These are phyloP conservation scores for Anabas testudineus DNA, from an alignment of 2,797 vertebrate genomes.

Conservation along the genomic window DNA sequence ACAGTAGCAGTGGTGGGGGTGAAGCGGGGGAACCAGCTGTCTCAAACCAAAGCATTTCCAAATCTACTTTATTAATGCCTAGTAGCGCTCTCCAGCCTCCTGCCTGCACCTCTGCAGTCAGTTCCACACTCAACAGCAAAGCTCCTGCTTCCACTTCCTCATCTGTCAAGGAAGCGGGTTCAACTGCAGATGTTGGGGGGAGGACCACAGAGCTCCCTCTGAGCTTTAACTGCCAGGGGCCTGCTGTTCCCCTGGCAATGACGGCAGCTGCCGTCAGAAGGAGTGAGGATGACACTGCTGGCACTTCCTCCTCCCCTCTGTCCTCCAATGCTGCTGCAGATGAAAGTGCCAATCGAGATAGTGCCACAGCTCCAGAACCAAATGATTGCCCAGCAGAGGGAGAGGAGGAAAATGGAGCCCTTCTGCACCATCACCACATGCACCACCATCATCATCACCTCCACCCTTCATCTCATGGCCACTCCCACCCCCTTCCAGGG, in stretches of 20 bases:
- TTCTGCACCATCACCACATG: conserved; percentile 87
- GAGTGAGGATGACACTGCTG: conserved; percentile 89
- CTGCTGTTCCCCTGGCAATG: conserved; percentile 80
- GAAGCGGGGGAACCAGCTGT: conserved; percentile 95
- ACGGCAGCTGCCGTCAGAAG: conserved; percentile 87
- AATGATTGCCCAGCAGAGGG: conserved; percentile 96
- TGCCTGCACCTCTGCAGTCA: conserved; percentile 88
- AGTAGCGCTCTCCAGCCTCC: conserved; percentile 96
- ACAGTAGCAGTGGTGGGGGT: conserved; percentile 86
- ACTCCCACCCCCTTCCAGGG: conserved; percentile 87
- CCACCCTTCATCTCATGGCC: conserved; percentile 86
- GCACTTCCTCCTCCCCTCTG: conserved; percentile 84
- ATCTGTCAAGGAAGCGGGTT: conserved; percentile 92
- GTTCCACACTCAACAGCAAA: conserved; percentile 87
- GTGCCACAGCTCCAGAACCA: conserved; percentile 99
- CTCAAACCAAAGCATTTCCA: conserved; percentile 99
- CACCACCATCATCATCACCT: conserved; percentile 91
- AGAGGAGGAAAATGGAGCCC: conserved; percentile 91
- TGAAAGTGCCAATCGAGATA: conserved; percentile 99
- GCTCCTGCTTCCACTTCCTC: conserved; percentile 93
- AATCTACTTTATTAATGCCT: conserved; percentile 99
- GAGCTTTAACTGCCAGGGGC: conserved; percentile 99
- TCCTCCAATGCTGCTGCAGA: conserved; percentile 86
- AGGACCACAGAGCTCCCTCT: conserved; percentile 90
- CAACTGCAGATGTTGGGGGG: conserved; percentile 90